These are phyloP conservation scores for Disparrhopalites patrizii DNA, from an alignment of 2,888 invertebrate species.

Conservation along the genomic window DNA sequence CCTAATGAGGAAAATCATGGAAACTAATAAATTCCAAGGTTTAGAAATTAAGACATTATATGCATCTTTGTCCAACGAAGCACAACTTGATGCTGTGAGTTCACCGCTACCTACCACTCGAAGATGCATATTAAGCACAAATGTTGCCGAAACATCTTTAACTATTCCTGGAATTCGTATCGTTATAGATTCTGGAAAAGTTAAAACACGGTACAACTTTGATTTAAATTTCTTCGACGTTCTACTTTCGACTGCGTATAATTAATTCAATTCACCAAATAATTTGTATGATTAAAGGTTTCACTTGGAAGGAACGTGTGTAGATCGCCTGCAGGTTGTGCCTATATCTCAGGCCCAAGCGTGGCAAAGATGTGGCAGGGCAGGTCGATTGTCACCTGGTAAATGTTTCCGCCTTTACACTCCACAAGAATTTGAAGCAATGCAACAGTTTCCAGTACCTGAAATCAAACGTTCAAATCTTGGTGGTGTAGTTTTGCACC, in stretches of 20 bases:
- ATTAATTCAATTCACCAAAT: neutral
- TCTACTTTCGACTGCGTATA: neutral
- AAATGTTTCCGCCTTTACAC: conserved; percentile 84
- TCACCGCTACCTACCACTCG: conserved; percentile 54
- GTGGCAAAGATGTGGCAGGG: conserved; percentile 87
- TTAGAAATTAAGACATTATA: conserved; percentile 66
- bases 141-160: conserved; percentile 62
- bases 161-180: conserved; percentile 71
- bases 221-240: neutral
- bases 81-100: conserved; percentile 55
- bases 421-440: conserved; percentile 66
- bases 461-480: conserved; percentile 78
- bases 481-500: conserved; percentile 70
- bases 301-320: conserved; percentile 73
- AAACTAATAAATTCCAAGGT: conserved; percentile 63
- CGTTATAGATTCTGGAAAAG: conserved; percentile 88
- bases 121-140: conserved; percentile 59
- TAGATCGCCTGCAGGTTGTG: conserved; percentile 77
- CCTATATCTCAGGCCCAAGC: conserved; percentile 86
- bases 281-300: conserved; percentile 56
- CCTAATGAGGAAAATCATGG: conserved; percentile 50
- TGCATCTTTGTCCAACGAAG: conserved; percentile 55
- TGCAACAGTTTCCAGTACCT: conserved; percentile 70
- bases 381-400: conserved; percentile 81
- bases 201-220: conserved; percentile 69